A percentile compares a stretch with the other conserved stretches of the same genome.
phyloP scores from a whole-genome alignment of 2,888 invertebrate species.

The Heliconius aoede region DNA sequence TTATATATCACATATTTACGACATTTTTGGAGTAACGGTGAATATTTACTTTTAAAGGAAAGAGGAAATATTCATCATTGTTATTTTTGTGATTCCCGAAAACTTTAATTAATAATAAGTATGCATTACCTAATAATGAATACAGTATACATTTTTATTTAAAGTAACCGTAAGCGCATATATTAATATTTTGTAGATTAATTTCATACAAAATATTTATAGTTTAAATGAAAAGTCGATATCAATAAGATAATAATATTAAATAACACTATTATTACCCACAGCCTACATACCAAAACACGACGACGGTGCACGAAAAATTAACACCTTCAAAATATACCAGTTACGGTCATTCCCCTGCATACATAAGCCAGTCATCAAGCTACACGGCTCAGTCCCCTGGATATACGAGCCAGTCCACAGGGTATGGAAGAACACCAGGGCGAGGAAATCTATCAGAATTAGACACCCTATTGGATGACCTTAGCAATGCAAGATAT shows the following conservation, averaged over 20 bases:
- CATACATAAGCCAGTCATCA: constrained; percentile 53
- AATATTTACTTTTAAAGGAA: background rate
- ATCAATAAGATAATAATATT: background rate
- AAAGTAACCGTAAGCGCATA: background rate
- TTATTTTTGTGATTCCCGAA: no score
- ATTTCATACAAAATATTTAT: background rate
- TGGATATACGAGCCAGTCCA: constrained; percentile 57
- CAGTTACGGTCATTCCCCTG: constrained; percentile 60
- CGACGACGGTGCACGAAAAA: constrained; percentile 73
- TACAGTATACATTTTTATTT: background rate
- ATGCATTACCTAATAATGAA: no score
- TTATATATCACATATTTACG: background rate
- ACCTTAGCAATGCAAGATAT: constrained; percentile 91
- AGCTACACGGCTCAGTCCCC: constrained; percentile 61
- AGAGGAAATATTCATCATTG: no score
- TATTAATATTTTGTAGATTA: background rate
- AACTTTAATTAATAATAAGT: no score
- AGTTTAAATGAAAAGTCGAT: background rate
- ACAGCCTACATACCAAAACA: constrained; percentile 88
- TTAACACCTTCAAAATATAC: constrained; percentile 75
- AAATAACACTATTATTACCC: constrained; percentile 54
- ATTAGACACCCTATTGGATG: constrained; percentile 94
- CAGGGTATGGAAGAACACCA: constrained; percentile 70
- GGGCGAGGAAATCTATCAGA: constrained; percentile 91
- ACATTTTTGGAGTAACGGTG: background rate